phyloP scores from a whole-genome alignment of 2,113 vertebrate genomes.

The Hystrix cristata region DNA sequence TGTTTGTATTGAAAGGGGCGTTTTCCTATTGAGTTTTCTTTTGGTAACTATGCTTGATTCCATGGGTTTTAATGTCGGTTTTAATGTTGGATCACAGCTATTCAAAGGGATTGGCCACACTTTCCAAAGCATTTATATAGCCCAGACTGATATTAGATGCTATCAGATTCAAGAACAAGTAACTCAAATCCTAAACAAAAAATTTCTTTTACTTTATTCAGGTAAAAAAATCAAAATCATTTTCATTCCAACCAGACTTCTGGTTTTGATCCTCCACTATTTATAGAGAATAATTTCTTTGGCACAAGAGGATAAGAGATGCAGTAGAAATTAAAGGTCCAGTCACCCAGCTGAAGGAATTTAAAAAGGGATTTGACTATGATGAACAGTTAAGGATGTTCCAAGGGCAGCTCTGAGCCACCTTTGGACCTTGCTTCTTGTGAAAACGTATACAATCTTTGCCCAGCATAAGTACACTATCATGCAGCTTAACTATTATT shows the following conservation, averaged over 20 bases:
- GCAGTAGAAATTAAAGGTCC: slow-evolving; percentile 30
- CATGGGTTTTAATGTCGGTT: background rate
- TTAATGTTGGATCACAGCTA: background rate
- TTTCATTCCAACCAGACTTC: background rate
- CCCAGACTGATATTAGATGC: background rate
- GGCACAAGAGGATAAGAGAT: background rate
- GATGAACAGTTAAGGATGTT: background rate
- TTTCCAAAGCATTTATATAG: background rate
- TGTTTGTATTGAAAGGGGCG: background rate
- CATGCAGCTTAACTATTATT: slow-evolving; percentile 29
- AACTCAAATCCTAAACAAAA: background rate
- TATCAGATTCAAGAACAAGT: background rate
- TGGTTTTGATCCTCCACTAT: background rate
- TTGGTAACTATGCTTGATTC: background rate
- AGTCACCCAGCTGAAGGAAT: slow-evolving; percentile 6
- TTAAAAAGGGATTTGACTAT: slow-evolving; percentile 33
- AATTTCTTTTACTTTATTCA: slow-evolving; percentile 2
- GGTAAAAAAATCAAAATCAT: slow-evolving; percentile 34
- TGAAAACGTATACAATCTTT: slow-evolving; percentile 1
- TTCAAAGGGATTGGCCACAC: background rate
- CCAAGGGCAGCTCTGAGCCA: background rate
- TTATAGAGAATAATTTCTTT: background rate
- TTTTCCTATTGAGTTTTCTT: background rate
- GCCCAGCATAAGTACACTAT: background rate
- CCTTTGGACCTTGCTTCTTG: background rate